phyloP scores from a whole-genome alignment of 1,140 invertebrate species.

The Fopius arisanus region DNA sequence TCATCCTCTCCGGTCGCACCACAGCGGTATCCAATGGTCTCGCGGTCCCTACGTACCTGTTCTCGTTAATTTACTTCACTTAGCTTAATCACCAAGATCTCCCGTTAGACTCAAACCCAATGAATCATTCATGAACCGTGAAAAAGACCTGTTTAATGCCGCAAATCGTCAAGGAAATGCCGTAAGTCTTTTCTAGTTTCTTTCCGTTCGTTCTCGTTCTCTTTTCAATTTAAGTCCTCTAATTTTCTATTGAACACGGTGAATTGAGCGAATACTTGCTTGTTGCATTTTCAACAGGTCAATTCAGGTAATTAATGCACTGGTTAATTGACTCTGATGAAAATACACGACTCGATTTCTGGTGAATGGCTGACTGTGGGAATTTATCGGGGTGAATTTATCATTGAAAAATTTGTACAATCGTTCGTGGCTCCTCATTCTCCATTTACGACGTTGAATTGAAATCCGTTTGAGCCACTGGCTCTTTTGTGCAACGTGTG shows the following conservation, averaged over 20 bases:
- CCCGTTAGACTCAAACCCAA: constrained; percentile 11
- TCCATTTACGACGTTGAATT: constrained; percentile 7
- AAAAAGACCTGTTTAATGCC: constrained; percentile 14
- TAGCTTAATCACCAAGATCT: constrained; percentile 22
- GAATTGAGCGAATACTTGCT: not conserved
- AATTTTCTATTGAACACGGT: not conserved
- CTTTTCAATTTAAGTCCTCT: not conserved
- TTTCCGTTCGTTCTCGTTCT: not conserved
- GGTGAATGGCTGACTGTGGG: not conserved
- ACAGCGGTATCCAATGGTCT: not conserved
- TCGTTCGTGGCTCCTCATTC: not conserved
- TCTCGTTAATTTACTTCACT: constrained; percentile 26
- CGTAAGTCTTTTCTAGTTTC: not conserved
- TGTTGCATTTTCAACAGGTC: not conserved
- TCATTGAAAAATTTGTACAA: not conserved
- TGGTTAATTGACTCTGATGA: not conserved
- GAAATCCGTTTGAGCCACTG: constrained; percentile 19
- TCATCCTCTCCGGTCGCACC: not conserved
- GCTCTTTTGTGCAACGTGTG: constrained; percentile 8
- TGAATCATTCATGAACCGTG: constrained; percentile 23
- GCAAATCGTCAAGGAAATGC: constrained; percentile 12
- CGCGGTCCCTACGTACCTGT: not conserved
- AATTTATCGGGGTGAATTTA: not conserved
- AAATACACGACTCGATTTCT: not conserved
- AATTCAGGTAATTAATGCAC: not conserved